Evolutionary conservation across 1,140 invertebrate species (phyloP), one percentile per base, ranked within the genome.

Genomic region (Campoletis sonorensis): DNA sequence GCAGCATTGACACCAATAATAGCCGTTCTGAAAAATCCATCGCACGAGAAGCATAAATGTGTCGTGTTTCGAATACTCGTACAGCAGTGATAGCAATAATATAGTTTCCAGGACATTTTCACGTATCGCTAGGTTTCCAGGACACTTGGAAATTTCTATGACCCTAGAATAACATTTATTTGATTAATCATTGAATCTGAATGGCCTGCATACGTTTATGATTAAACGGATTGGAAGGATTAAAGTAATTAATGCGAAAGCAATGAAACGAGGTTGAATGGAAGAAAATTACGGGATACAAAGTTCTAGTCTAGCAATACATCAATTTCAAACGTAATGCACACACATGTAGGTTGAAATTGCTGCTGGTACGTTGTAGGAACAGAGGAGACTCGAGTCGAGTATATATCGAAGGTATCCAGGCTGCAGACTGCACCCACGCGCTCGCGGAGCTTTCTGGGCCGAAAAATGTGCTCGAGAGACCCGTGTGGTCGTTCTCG

Each of bases 391-490:
- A 64, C 61, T 64, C 61, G 26, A 64, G 61, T 64, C 21, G 30
- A 37, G 49, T 40, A 84, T 40, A 84, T 83, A 85, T 86, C 81
- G 86, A 88, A 88, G 85, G 85, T 88, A 87, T 88, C 87, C 87
- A 88, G 85, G 86, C 84, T 85, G 77, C 72, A 71, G 86, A 87
- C 61, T 64, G 61, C 87, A 86, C 87, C 87, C 84, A 87, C 87
- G 86, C 86, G 73, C 81, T 54, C 79, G 80, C 61, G 51, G n/a
- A 58, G 72, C 84, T 88, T 89, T 88, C 88, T 89, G 88, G 88
- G 87, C 86, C 87, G 88, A 89, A 89, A 88, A 89, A 89, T 87
- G 54, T 68, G 26, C 40, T 79, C 76, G 84, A 86, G 86, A 84
- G 83, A 54, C 15, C 54, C 54, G 61, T 64, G 61, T 27, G 30